Percentiles rank a stretch among this genome's conserved stretches.
phyloP scores from a whole-genome alignment of 2,797 vertebrate genomes.

The Argentina silus region DNA sequence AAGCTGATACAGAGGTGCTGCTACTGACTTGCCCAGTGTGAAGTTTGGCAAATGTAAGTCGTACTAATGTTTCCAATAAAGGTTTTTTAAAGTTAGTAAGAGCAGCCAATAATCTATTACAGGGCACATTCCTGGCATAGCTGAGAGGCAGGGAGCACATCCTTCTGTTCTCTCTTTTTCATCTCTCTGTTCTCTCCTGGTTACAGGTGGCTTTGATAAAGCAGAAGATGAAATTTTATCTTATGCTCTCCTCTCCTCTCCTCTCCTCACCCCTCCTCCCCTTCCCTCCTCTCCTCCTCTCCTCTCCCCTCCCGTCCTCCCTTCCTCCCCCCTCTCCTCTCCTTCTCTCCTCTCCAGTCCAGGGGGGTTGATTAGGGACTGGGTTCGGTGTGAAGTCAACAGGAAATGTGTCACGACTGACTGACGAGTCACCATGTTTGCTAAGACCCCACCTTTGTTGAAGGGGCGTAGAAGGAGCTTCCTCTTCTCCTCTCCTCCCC shows the following conservation, averaged over 20 bases:
- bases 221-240: not conserved
- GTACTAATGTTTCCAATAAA: not conserved
- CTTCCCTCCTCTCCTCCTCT: too few species aligned
- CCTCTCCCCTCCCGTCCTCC: too few species aligned
- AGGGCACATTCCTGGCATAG: conserved; percentile 34
- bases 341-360: too few species aligned
- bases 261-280: too few species aligned
- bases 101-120: not conserved
- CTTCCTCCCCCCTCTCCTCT: too few species aligned
- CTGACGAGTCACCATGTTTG: too few species aligned
- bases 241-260: not conserved
- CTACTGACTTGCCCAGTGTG: not conserved
- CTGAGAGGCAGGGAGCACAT: conserved; percentile 33
- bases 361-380: not conserved
- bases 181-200: conserved; percentile 8
- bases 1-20: not conserved
- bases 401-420: conserved; percentile 6
- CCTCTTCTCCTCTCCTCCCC: too few species aligned
- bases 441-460: too few species aligned
- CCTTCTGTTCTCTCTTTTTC: conserved; percentile 12
- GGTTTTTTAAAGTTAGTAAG: not conserved
- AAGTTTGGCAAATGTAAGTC: not conserved
- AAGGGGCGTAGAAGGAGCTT: too few species aligned
- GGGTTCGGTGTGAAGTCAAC: not conserved
- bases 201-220: conserved; percentile 41